Percentiles rank a stretch among this genome's conserved stretches.
Evolutionary conservation across 2,797 vertebrate genomes (phyloP).

Genomic region (Micrastur ruficollis): DNA sequence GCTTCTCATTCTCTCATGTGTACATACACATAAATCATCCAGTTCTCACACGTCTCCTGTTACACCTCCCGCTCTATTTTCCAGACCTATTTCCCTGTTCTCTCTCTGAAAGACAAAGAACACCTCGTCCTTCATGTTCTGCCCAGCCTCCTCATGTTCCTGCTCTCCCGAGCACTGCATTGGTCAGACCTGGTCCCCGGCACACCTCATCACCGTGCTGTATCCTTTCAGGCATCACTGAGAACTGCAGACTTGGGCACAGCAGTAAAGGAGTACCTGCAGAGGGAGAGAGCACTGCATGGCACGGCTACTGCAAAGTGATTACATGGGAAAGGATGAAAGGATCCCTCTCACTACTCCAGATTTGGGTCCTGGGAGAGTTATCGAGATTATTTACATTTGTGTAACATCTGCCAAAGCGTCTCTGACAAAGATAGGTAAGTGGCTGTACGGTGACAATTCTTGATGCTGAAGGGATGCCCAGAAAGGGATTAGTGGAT

Average conservation of each 20-base stretch:
- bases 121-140: not conserved
- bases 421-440: not conserved
- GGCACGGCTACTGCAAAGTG: not conserved
- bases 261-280: not conserved
- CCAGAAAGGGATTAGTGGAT: not conserved
- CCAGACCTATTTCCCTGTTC: not conserved
- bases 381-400: not conserved
- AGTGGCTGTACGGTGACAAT: not conserved
- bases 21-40: not conserved
- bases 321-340: not conserved
- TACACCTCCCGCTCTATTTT: not conserved
- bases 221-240: not conserved
- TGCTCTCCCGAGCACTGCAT: not conserved
- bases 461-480: not conserved
- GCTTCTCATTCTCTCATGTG: constrained; percentile 11
- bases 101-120: not conserved
- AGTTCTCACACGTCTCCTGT: not conserved
- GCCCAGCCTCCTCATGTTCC: not conserved
- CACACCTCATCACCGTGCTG: not conserved
- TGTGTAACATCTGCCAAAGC: not conserved
- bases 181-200: not conserved
- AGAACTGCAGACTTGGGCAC: not conserved
- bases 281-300: not conserved
- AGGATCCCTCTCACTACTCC: not conserved
- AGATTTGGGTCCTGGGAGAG: not conserved